These are phyloP conservation scores for Microhierax caerulescens DNA, from an alignment of 2,797 vertebrate species.

Conservation along the genomic window DNA sequence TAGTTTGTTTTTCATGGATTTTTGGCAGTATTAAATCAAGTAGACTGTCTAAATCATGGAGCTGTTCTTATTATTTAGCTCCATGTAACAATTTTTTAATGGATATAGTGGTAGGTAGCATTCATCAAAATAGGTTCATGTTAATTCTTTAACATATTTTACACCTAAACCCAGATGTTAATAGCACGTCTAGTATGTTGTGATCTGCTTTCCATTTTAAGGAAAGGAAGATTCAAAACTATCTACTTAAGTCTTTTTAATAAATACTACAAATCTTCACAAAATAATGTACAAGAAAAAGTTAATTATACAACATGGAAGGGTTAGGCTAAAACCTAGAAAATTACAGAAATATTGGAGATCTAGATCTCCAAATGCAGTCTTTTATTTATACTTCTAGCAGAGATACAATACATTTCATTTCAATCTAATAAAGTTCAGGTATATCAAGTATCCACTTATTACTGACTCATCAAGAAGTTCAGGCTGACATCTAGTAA, in stretches of 20 bases:
- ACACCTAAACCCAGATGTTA: background rate
- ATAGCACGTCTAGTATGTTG: background rate
- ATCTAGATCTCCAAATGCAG: background rate
- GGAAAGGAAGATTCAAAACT: background rate
- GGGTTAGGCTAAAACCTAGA: background rate
- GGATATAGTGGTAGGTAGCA: background rate
- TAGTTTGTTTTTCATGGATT: background rate
- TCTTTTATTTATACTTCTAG: background rate
- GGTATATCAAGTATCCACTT: background rate
- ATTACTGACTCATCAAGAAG: background rate
- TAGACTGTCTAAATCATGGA: background rate
- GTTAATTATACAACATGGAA: background rate
- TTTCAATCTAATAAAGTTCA: background rate
- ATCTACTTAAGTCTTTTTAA: background rate
- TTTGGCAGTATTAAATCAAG: background rate
- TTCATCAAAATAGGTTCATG: background rate
- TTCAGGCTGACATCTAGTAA: background rate
- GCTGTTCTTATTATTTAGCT: background rate
- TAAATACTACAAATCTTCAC: background rate
- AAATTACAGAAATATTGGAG: background rate
- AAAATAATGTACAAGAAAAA: background rate
- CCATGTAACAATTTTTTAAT: background rate
- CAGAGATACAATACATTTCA: background rate
- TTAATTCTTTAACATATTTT: background rate
- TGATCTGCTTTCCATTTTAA: background rate